phyloP scores from a whole-genome alignment of 2,888 invertebrate genomes.

The Muscina levida region DNA sequence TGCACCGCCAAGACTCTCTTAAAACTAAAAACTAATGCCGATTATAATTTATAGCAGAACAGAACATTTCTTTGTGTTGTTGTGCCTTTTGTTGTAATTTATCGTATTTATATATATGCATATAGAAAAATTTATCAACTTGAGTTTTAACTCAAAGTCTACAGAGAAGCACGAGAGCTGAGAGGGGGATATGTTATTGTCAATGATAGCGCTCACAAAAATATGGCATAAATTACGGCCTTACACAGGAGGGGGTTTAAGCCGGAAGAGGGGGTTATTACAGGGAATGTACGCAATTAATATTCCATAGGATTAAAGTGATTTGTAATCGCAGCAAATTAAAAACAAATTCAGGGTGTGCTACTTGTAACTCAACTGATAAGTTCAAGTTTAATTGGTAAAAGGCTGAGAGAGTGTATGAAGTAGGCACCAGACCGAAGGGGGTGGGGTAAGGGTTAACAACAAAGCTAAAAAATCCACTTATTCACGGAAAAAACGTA shows the following conservation, averaged over 20 bases:
- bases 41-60: slow-evolving; percentile 7
- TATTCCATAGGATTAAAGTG: slow-evolving; percentile 18
- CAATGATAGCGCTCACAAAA: slow-evolving; percentile 29
- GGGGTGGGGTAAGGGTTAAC: no score
- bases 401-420: background rate
- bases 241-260: no score
- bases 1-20: no score
- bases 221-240: slow-evolving; percentile 13
- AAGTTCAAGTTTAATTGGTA: slow-evolving; percentile 32
- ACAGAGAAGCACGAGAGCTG: background rate
- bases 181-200: background rate
- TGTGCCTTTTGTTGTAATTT: background rate
- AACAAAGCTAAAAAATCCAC: no score
- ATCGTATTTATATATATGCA: background rate
- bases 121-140: background rate
- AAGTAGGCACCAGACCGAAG: no score
- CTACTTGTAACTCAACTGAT: background rate
- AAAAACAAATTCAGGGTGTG: slow-evolving; percentile 34
- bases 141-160: background rate
- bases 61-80: background rate
- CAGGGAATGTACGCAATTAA: slow-evolving; percentile 13
- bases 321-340: slow-evolving; percentile 34
- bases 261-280: background rate
- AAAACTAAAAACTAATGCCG: no score
- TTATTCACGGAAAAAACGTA: no score